These are phyloP conservation scores for Torymus auratus DNA, from an alignment of 2,888 invertebrate genomes.

Conservation along the genomic window DNA sequence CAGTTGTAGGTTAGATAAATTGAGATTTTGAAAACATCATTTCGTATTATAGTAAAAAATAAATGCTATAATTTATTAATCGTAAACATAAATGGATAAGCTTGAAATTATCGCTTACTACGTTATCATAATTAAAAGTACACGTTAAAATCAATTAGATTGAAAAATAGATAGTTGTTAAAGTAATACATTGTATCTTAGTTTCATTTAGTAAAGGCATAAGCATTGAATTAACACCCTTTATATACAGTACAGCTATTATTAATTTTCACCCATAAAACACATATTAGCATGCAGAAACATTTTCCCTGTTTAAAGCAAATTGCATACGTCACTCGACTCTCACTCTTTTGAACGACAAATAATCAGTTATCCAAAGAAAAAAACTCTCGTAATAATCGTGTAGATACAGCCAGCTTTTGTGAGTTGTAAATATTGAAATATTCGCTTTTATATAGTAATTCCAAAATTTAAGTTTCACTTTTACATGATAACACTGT, in stretches of 20 bases:
- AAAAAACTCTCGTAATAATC: slow-evolving; percentile 40
- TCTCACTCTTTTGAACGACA: slow-evolving; percentile 42
- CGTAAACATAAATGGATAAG: no score
- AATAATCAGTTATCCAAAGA: slow-evolving; percentile 16
- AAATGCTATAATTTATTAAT: no score
- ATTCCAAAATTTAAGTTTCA: not conserved
- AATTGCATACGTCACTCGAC: slow-evolving; percentile 52
- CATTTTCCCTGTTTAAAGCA: slow-evolving; percentile 53
- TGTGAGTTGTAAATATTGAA: slow-evolving; percentile 28
- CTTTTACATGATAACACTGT: slow-evolving; percentile 5
- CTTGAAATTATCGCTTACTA: no score
- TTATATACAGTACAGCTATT: slow-evolving; percentile 18
- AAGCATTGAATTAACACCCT: slow-evolving; percentile 45
- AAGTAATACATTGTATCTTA: not conserved
- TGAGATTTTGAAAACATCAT: not conserved
- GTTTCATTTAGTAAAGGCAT: not conserved
- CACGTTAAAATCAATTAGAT: no score
- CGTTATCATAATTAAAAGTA: no score
- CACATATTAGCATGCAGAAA: slow-evolving; percentile 57
- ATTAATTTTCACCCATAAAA: slow-evolving; percentile 52
- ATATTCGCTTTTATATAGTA: slow-evolving; percentile 1
- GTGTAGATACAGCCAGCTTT: slow-evolving; percentile 27
- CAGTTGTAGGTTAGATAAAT: not conserved
- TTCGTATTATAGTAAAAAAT: slow-evolving; percentile 6
- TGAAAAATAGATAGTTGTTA: no score